Percentiles rank a stretch among this genome's conserved stretches.
phyloP scores from a whole-genome alignment of 2,113 vertebrate genomes.

The Zeus faber region DNA sequence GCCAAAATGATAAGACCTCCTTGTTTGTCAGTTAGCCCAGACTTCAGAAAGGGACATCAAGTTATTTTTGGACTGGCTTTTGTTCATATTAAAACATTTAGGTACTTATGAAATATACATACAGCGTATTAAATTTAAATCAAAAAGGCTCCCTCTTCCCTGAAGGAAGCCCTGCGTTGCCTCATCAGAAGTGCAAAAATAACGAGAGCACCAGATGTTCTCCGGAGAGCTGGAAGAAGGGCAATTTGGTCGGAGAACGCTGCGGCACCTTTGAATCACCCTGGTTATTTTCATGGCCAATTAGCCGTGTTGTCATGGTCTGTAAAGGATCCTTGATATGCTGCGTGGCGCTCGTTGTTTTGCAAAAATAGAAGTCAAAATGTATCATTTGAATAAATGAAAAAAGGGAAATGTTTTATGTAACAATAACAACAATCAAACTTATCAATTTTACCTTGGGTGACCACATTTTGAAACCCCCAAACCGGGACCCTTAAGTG shows the following conservation, averaged over 20 bases:
- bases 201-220: constrained; percentile 17
- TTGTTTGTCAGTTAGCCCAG: no score
- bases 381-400: no score
- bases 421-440: no score
- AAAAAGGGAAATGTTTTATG: no score
- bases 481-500: no score
- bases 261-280: constrained; percentile 18
- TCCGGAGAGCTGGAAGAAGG: constrained; percentile 15
- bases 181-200: constrained; percentile 20
- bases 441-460: no score
- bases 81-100: constrained; percentile 9
- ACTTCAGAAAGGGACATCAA: background rate
- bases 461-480: no score
- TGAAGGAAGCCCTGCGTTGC: constrained; percentile 7
- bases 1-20: no score
- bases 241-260: constrained; percentile 23
- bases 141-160: background rate
- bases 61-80: constrained; percentile 5
- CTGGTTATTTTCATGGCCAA: constrained; percentile 24
- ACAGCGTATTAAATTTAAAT: background rate
- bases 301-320: constrained; percentile 19
- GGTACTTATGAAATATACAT: constrained; percentile 18
- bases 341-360: no score
- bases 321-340: constrained; percentile 8
- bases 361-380: no score